Percentiles rank a stretch among this genome's conserved stretches.
These are phyloP conservation scores for Papilio glaucus DNA, from an alignment of 1,140 invertebrate species.

Conservation along the genomic window DNA sequence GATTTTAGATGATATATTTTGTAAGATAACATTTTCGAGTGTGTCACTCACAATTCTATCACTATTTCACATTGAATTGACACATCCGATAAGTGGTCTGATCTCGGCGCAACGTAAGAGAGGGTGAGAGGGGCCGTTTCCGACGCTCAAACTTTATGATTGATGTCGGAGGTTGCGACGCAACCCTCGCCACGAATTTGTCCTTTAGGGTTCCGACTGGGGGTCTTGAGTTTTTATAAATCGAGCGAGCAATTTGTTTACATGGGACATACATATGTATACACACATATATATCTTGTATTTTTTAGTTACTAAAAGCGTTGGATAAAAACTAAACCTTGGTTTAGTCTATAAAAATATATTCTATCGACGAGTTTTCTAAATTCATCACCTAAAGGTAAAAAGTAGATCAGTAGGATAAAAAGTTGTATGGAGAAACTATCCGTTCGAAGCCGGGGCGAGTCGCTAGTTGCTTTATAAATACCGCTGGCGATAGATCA, in stretches of 20 bases:
- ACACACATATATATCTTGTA: too few species aligned
- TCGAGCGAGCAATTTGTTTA: conserved; percentile 15
- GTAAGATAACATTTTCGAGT: conserved; percentile 8
- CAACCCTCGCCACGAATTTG: too few species aligned
- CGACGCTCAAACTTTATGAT: conserved; percentile 28
- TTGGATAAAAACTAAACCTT: too few species aligned
- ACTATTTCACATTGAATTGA: conserved; percentile 19
- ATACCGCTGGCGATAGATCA: too few species aligned
- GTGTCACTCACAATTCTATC: neutral
- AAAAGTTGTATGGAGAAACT: too few species aligned
- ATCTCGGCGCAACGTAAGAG: conserved; percentile 3
- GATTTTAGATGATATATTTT: neutral
- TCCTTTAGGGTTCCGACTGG: conserved; percentile 10
- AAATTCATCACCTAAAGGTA: too few species aligned
- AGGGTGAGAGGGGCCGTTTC: neutral
- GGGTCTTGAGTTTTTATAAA: conserved; percentile 22
- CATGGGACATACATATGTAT: neutral
- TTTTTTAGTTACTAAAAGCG: too few species aligned
- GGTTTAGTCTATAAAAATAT: too few species aligned
- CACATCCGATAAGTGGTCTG: conserved; percentile 25
- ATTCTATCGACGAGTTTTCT: too few species aligned
- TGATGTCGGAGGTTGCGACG: conserved; percentile 22
- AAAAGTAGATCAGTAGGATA: too few species aligned
- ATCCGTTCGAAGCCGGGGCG: too few species aligned
- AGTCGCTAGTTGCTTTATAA: too few species aligned